Percentiles rank a stretch among this genome's conserved stretches.
These are phyloP conservation scores for Micronycteris hirsuta DNA, from an alignment of 2,113 vertebrate genomes.

Conservation along the genomic window DNA sequence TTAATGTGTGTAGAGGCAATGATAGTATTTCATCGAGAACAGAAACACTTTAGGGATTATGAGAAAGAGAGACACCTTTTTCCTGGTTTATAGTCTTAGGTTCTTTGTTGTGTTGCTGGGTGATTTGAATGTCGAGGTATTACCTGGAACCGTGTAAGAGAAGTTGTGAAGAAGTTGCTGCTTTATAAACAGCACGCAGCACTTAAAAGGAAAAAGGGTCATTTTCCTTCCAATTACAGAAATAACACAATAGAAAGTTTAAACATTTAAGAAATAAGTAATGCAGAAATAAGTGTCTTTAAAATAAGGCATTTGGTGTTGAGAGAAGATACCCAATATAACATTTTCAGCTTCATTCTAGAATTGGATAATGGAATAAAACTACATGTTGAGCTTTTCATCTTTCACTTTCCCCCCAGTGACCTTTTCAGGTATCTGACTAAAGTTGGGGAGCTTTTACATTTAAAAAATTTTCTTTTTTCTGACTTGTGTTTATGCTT, in stretches of 20 bases:
- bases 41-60: not conserved
- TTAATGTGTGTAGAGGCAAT: not conserved
- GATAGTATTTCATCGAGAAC: not conserved
- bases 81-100: not conserved
- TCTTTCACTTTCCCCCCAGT: not conserved
- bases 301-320: not conserved
- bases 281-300: not conserved
- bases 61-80: not conserved
- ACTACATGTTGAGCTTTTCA: not conserved
- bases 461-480: not conserved
- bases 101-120: not conserved
- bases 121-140: not conserved
- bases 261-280: not conserved
- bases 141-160: not conserved
- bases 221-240: not conserved
- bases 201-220: not conserved
- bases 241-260: not conserved
- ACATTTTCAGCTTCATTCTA: not conserved
- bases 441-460: conserved; percentile 1
- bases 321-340: not conserved
- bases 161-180: not conserved
- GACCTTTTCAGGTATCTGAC: not conserved
- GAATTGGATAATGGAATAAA: not conserved
- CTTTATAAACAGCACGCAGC: not conserved
- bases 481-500: not conserved